phyloP scores from a whole-genome alignment of 2,797 vertebrate species.

The Gallinago solitaria region DNA sequence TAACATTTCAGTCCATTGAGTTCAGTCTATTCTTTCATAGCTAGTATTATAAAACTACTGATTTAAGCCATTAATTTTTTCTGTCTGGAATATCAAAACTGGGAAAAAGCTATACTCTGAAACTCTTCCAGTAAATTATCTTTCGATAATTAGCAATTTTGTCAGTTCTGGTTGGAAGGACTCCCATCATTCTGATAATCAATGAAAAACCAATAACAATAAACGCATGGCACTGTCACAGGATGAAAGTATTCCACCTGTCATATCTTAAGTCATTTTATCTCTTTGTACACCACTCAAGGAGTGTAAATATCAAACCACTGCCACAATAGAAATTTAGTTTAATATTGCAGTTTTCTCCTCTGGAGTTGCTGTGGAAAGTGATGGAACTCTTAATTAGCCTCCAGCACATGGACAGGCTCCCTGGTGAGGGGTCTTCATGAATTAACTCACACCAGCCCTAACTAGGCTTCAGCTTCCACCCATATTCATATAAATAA shows the following conservation, averaged over 20 bases:
- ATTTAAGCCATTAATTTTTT: not conserved
- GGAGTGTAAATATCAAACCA: not conserved
- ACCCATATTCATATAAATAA: not conserved
- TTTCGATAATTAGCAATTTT: not conserved
- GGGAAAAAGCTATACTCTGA: not conserved
- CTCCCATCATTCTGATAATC: not conserved
- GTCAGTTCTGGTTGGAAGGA: not conserved
- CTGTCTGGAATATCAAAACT: not conserved
- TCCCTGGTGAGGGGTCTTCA: not conserved
- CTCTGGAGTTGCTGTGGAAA: not conserved
- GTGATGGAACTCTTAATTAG: not conserved
- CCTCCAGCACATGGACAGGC: not conserved
- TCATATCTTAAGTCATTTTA: not conserved
- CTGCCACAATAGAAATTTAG: not conserved
- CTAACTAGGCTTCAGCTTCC: not conserved
- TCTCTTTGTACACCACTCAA: not conserved
- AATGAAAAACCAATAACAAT: not conserved
- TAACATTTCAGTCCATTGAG: not conserved
- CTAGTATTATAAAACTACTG: not conserved
- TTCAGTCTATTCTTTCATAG: not conserved
- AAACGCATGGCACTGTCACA: not conserved
- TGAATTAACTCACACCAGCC: not conserved
- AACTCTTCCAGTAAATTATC: not conserved
- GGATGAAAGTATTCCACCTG: not conserved
- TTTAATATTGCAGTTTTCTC: not conserved